These are phyloP conservation scores for Malurus cyaneus DNA, from an alignment of 2,113 vertebrate genomes.

Conservation along the genomic window DNA sequence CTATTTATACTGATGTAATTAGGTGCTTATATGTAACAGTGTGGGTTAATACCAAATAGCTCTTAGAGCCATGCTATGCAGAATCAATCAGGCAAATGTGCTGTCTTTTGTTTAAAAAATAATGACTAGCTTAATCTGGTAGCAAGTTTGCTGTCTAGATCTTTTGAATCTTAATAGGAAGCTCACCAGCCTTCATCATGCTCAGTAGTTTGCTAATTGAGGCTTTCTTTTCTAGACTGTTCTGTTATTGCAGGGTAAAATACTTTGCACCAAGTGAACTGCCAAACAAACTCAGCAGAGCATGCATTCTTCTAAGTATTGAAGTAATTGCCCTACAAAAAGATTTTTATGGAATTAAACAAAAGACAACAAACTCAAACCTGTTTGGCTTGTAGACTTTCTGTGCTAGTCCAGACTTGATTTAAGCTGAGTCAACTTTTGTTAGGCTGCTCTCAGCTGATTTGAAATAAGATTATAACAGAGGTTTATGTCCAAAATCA, in stretches of 20 bases:
- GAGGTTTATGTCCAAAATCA: background rate
- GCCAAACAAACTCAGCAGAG: background rate
- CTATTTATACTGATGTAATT: background rate
- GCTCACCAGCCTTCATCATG: background rate
- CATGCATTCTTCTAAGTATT: background rate
- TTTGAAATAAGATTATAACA: background rate
- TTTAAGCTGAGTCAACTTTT: background rate
- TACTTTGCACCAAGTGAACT: background rate
- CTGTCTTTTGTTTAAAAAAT: background rate
- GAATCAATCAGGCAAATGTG: background rate
- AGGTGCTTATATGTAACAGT: background rate
- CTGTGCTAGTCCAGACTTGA: background rate
- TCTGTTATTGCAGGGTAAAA: background rate
- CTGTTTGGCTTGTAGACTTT: background rate
- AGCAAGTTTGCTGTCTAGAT: background rate
- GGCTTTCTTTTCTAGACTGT: background rate
- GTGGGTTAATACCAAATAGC: background rate
- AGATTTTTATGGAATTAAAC: background rate
- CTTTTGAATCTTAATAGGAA: background rate
- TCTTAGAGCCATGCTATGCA: background rate
- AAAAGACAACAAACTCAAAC: background rate
- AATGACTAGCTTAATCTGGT: background rate
- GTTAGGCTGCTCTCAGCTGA: background rate
- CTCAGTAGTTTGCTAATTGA: constrained; percentile 23
- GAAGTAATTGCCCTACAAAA: background rate